Evolutionary conservation across 2,888 invertebrate genomes (phyloP).

Genomic region (Rotaria sp.): DNA sequence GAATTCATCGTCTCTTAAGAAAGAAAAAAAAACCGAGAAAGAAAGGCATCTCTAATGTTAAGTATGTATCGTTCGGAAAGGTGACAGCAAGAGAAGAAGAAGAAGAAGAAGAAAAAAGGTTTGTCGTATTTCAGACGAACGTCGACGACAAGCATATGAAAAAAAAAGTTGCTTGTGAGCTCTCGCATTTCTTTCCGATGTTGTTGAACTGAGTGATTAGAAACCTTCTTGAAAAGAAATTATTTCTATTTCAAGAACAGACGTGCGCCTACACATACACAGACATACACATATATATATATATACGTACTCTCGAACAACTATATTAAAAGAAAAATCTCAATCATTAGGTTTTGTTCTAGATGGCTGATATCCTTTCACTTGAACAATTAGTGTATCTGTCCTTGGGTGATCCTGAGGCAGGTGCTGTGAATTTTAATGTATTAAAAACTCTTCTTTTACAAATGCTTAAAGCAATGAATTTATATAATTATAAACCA

Average conservation of each 20-base stretch:
- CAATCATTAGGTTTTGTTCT: neutral
- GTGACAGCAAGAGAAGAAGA: neutral
- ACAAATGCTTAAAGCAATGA: slow-evolving; percentile 37
- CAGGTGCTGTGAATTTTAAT: slow-evolving; percentile 39
- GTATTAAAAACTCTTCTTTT: slow-evolving; percentile 38
- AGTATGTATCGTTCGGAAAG: neutral
- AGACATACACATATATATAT: neutral
- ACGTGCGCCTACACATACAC: neutral
- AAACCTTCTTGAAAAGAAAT: no score
- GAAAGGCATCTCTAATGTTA: neutral
- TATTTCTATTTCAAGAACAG: no score
- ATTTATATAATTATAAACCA: slow-evolving; percentile 37
- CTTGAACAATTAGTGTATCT: slow-evolving; percentile 19
- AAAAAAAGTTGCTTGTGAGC: neutral
- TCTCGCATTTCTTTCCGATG: neutral
- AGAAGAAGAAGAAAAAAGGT: neutral
- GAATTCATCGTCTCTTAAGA: neutral
- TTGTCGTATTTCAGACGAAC: neutral
- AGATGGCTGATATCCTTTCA: neutral
- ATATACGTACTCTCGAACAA: no score
- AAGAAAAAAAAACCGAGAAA: neutral
- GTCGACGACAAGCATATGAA: neutral
- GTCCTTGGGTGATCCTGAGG: slow-evolving; percentile 23
- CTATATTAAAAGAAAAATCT: no score
- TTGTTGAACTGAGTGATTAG: no score